Base-by-base conservation (phyloP, 2,888 invertebrate genomes). In the Scaptomyza polygonia region DNA sequence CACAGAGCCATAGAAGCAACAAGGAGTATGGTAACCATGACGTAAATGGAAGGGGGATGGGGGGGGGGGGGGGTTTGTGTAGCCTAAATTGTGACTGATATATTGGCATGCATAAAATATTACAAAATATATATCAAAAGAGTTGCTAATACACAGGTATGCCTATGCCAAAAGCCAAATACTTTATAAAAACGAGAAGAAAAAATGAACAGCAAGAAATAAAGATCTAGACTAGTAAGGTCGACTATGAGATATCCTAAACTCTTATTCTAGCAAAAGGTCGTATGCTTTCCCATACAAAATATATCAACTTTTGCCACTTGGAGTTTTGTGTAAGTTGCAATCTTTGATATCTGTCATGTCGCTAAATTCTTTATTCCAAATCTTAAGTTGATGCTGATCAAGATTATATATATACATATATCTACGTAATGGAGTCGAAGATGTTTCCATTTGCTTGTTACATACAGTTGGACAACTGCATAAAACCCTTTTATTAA, bases 101-200 rank as follows among this genome's bases (percentile, higher is more conserved):
- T 58, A 66, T 54, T 59, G 65, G 66, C 70, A 70, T 66, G 67
- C 76, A 81, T 68, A 80, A 72, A 74, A 72, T 81, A 72, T 71
- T 62, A 72, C 71, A 79, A 39, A 39, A 81, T 79, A 73, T 79
- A 73, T 76, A 76, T 84, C 77, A 82, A 82, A 82, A 81, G 79
- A 77, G 79, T 84, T 84, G 81, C 69, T 75, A 75, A 77, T 71
- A 71, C 70, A 68, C 72, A 71, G 57, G 74, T 65, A 44, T 36
- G 47, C 16, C 48, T 65, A 44, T 36, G 47, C 16, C 48, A 44
- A 36, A 36, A 36, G 48, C 42, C 36, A 52, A 48, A 49, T 54
- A 43, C 56, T n/a, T 14, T 32, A 51, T 36, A 40, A 14, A 0
- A 16, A 5, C 21, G n/a, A n/a, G n/a, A n/a, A n/a, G n/a, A 18